Evolutionary conservation across 2,888 invertebrate genomes (phyloP).

Genomic region (Lymantria monacha): DNA sequence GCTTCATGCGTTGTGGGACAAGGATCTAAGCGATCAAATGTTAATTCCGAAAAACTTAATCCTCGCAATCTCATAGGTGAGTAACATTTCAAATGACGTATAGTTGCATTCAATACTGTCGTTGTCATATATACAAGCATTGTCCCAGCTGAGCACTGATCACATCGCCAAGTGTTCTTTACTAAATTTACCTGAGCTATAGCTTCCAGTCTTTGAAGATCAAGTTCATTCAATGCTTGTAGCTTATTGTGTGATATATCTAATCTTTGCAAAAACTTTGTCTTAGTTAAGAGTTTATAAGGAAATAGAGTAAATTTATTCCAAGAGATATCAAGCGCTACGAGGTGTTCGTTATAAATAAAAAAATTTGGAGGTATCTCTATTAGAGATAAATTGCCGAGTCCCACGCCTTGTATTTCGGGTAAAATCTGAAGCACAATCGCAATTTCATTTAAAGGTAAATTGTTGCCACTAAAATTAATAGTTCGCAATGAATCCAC

Average conservation of each 20-base stretch:
- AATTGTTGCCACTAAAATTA: slow-evolving; percentile 87
- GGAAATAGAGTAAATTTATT: slow-evolving; percentile 85
- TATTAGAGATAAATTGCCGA: slow-evolving; percentile 83
- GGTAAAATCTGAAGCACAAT: slow-evolving; percentile 81
- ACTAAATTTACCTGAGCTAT: slow-evolving; percentile 78
- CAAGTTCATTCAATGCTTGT: slow-evolving; percentile 82
- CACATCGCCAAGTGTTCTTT: slow-evolving; percentile 87
- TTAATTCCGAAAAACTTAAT: slow-evolving; percentile 50
- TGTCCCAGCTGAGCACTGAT: slow-evolving; percentile 83
- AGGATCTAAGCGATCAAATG: slow-evolving; percentile 55
- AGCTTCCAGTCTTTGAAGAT: slow-evolving; percentile 81
- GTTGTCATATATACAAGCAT: slow-evolving; percentile 82
- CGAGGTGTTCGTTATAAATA: slow-evolving; percentile 82
- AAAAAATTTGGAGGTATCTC: slow-evolving; percentile 82
- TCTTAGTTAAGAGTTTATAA: slow-evolving; percentile 78
- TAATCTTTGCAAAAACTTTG: slow-evolving; percentile 83
- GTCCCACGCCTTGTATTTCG: slow-evolving; percentile 79
- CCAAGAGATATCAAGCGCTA: slow-evolving; percentile 87
- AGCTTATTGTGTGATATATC: slow-evolving; percentile 89
- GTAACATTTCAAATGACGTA: slow-evolving; percentile 81
- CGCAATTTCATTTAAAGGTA: slow-evolving; percentile 80
- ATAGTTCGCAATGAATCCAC: slow-evolving; percentile 84
- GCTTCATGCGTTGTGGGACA: slow-evolving; percentile 79
- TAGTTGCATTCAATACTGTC: slow-evolving; percentile 73
- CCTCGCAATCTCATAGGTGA: slow-evolving; percentile 82